Evolutionary conservation across 2,888 invertebrate species (phyloP).

Genomic region (Octonoba sinensis): DNA sequence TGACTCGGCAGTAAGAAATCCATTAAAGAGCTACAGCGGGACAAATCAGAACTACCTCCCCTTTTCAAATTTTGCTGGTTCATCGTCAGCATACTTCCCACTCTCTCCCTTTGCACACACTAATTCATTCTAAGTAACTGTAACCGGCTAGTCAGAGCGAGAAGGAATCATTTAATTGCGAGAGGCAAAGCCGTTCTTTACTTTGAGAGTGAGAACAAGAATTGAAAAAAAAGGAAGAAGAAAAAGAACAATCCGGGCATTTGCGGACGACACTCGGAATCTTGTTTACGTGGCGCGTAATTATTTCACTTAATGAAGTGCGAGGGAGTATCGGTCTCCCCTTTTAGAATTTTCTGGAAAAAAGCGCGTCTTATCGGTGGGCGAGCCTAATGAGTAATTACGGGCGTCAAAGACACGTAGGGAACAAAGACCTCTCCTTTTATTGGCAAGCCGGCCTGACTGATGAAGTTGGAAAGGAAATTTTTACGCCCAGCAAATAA

Average conservation of each 20-base stretch:
- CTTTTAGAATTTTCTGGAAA: not conserved
- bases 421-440: not conserved
- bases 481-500: not conserved
- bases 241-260: constrained; percentile 1
- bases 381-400: constrained; percentile 34
- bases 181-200: no score
- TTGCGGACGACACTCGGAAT: constrained; percentile 13
- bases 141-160: no score
- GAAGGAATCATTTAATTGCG: no score
- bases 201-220: not conserved
- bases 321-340: not conserved
- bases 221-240: not conserved
- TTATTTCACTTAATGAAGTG: constrained; percentile 25
- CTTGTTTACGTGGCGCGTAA: constrained; percentile 3
- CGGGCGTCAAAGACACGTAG: constrained; percentile 24
- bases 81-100: no score
- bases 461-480: constrained; percentile 7
- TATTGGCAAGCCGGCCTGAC: constrained; percentile 24
- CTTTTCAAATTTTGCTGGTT: no score
- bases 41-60: no score
- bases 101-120: no score
- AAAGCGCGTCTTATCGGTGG: not conserved
- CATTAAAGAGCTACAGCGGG: no score
- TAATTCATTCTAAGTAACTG: no score
- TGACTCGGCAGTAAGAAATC: no score